Evolutionary conservation across 1,140 invertebrate genomes (phyloP), one percentile per base, ranked within the genome.

Genomic region (Andricus grossulariae): DNA sequence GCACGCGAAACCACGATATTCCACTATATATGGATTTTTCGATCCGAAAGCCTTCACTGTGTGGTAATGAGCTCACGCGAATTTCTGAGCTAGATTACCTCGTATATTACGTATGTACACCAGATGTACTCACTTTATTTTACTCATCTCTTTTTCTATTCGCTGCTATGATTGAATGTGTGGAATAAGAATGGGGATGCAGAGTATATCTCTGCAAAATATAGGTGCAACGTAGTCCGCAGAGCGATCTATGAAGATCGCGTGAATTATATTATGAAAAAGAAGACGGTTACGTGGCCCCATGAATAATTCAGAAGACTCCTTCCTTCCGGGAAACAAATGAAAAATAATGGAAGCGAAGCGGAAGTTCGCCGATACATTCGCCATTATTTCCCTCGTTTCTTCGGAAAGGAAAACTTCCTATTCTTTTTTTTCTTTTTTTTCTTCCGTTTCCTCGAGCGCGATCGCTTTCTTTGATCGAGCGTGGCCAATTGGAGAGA

Each of bases 321-420:
- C 77, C 79, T 74, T 72, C 72, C 71, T 70, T 25, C 66, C 74
- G 75, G 71, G 84, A 85, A 86, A 86, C 86, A 86, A 88, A 89
- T 88, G 87, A 86, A 88, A 89, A 87, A 86, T 88, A 89, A 89
- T 88, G 83, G 86, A 89, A 84, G 79, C 80, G 83, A 80, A 85
- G 82, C 77, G 78, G 79, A 86, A 86, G 81, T 80, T 79, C 77
- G 73, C 76, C 86, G 84, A 87, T 88, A 88, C 82, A 84, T 85
- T 87, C 45, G 75, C 82, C 81, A 85, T 87, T 85, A 84, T 80
- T 80, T 78, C 80, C 78, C 77, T 76, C 78, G 76, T 83, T 80
- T 76, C 78, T 54, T 75, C 79, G 72, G 39, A 81, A 81, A 73
- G 75, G 73, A 79, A 79, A 74, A 72, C 77, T 77, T 75, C 76